Base-by-base conservation (phyloP, 2,888 invertebrate species). In the Tillus elongatus region DNA sequence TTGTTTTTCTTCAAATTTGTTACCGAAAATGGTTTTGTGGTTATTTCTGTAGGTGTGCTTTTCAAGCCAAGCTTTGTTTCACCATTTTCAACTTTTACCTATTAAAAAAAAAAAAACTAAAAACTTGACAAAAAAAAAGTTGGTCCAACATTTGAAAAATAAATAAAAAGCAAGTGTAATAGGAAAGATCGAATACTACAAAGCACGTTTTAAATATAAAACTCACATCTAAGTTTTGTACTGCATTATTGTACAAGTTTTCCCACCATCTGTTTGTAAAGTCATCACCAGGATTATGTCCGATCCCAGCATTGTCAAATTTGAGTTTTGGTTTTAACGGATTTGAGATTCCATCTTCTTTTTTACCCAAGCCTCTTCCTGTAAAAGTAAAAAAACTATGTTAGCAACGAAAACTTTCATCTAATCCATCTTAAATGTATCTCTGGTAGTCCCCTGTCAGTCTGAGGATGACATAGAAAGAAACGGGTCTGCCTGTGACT, bases 231-330 rank as follows among this genome's bases (percentile, higher is more conserved):
- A 86, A 71, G 60, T 81, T 83, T 3, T 70, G 71, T 2, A 81
- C 73, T 2, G 86, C 83, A 51, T 78, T 78, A 54, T 89, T 78
- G 53, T 79, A 90, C 4, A 82, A 68, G 6, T 76, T 72, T 44
- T 82, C 81, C 88, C 88, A 89, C 90, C 90, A 91, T 50, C 86
- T 82, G 46, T 82, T 79, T 1, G 80, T 82, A 54, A 82, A 86
- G 51, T 83, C 79, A 4, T 79, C 74, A 0, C 79, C 78, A 2
- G 73, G 68, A 57, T 85, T 78, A 49, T 84, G 82, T 0, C 91
- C 92, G 13, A 93, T 59, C 0, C 89, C 89, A 1, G 75, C 62
- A 8, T 71, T 80, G 54, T 91, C 86, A 41, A 84, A 79, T 60
- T 91, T 92, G 4, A 87, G 56, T 56, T 77, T 82, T 0, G 88